Base-by-base conservation (phyloP, 2,113 vertebrate species). In the Edolisoma coerulescens region DNA sequence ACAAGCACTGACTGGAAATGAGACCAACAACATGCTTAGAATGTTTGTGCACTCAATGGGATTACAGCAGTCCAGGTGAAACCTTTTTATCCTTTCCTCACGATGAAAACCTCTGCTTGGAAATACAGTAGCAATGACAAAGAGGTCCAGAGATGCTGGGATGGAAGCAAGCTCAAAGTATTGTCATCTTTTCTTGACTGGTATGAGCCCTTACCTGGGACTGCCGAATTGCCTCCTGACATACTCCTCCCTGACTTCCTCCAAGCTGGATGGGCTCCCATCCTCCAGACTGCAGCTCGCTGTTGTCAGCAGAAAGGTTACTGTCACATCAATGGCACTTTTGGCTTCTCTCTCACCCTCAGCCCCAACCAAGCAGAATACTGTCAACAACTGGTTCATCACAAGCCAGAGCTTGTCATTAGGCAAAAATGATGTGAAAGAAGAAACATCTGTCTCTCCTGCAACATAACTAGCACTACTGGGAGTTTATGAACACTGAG, bases 221-320 rank as follows among this genome's bases (percentile, higher is more conserved):
- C 84, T 84, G 54, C 41, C 78, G 9, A 96, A 98, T 76, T 97
- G 94, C 60, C 92, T 91, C 68, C 80, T 95, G 87, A 97, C 75
- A 68, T 98, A 98, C 54, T 98, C 96, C 80, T 98, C 96, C 77
- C 94, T 98, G 84, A 97, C 93, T 88, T 98, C 97, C 79, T 98
- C 96, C 93, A 98, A 84, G 93, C 76, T 97, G 70, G 82, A 96
- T 3, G 95, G 96, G 76, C 94, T 97, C 35, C 95, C 97, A 88
- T 98, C 97, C 53, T 98, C 96, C 91, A 98, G 77, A 54, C 94
- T 90, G 87, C 96, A 97, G 76, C 84, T 73, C 5, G 91, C 98
- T 98, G 85, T 70, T 59, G 80, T 73, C 54, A 94, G 87, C 59
- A 96, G 56, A 95, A 97, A 91, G 67, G 67, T 80, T 53, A 84